Conservation (phyloP, 2,888 invertebrate genomes). For the Epirrhoe alternata region DNA sequence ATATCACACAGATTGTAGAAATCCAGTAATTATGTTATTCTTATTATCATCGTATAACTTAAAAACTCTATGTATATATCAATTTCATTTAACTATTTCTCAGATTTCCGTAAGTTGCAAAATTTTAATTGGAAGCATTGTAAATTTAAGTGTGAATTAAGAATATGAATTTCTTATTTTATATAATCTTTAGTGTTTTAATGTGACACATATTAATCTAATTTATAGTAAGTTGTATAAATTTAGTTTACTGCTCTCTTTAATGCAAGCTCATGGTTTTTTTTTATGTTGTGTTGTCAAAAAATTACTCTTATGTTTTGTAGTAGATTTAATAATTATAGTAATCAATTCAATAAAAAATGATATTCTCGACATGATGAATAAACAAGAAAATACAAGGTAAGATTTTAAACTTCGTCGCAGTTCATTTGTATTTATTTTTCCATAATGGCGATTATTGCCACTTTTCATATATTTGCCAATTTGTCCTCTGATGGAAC, state of each 20-base stretch:
- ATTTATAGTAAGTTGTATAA: slow-evolving; percentile 80
- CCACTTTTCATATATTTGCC: neutral
- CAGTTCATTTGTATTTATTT: neutral
- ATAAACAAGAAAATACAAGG: slow-evolving; percentile 25
- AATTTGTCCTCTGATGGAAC: neutral
- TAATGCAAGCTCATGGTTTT: slow-evolving; percentile 63
- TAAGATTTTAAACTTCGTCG: neutral
- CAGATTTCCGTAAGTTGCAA: slow-evolving; percentile 44
- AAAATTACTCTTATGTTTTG: slow-evolving; percentile 37
- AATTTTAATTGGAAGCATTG: slow-evolving; percentile 61
- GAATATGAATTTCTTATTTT: slow-evolving; percentile 70
- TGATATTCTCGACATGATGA: slow-evolving; percentile 39
- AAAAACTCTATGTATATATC: slow-evolving; percentile 56
- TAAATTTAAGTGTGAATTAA: slow-evolving; percentile 74
- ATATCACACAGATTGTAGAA: slow-evolving; percentile 9
- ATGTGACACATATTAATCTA: slow-evolving; percentile 54
- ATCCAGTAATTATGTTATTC: slow-evolving; percentile 1
- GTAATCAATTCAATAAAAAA: slow-evolving; percentile 41
- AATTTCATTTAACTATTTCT: slow-evolving; percentile 60
- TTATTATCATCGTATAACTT: slow-evolving; percentile 3
- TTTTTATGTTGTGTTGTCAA: slow-evolving; percentile 40
- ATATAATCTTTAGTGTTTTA: slow-evolving; percentile 66
- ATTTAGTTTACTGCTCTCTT: slow-evolving; percentile 77
- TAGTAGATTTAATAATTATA: slow-evolving; percentile 23
- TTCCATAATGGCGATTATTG: too few relatives aligned